phyloP scores from a whole-genome alignment of 2,888 invertebrate genomes.

The Ashinkailepas kermadecensis region DNA sequence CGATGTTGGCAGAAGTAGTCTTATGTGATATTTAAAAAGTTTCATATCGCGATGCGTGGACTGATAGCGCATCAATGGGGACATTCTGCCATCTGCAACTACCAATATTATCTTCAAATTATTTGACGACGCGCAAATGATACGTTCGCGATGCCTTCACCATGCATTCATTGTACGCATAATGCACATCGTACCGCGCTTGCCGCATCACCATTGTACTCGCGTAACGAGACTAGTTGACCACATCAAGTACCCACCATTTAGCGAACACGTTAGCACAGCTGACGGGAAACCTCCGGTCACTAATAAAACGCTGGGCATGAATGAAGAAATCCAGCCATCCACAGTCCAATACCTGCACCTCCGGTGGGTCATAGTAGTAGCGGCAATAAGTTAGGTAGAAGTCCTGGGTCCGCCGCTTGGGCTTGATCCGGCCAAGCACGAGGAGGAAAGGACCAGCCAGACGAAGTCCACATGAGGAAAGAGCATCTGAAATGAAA shows the following conservation, averaged over 20 bases:
- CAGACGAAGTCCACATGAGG: constrained; percentile 58
- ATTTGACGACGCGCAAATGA: too few relatives aligned
- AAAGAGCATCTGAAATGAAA: constrained; percentile 51
- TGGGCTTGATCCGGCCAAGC: constrained; percentile 41
- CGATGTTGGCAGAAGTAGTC: too few relatives aligned
- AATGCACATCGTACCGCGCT: too few relatives aligned
- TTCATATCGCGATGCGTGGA: too few relatives aligned
- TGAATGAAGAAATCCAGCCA: background rate
- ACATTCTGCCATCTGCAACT: too few relatives aligned
- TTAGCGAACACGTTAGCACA: background rate
- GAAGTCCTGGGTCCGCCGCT: constrained; percentile 45
- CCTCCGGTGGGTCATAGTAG: constrained; percentile 90
- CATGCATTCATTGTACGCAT: too few relatives aligned
- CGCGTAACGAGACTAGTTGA: background rate
- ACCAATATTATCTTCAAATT: too few relatives aligned
- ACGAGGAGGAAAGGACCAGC: constrained; percentile 86
- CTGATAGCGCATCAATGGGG: too few relatives aligned
- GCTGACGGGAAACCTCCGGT: background rate
- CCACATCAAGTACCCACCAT: background rate
- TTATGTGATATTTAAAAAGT: too few relatives aligned
- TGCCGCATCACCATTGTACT: too few relatives aligned
- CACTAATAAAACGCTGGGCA: background rate
- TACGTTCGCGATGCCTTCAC: background rate
- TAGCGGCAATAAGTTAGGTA: constrained; percentile 81
- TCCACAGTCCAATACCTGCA: constrained; percentile 54